Percentiles rank a stretch among this genome's conserved stretches.
These are phyloP conservation scores for Penaeus japonicus DNA, from an alignment of 1,140 invertebrate genomes.

Conservation along the genomic window DNA sequence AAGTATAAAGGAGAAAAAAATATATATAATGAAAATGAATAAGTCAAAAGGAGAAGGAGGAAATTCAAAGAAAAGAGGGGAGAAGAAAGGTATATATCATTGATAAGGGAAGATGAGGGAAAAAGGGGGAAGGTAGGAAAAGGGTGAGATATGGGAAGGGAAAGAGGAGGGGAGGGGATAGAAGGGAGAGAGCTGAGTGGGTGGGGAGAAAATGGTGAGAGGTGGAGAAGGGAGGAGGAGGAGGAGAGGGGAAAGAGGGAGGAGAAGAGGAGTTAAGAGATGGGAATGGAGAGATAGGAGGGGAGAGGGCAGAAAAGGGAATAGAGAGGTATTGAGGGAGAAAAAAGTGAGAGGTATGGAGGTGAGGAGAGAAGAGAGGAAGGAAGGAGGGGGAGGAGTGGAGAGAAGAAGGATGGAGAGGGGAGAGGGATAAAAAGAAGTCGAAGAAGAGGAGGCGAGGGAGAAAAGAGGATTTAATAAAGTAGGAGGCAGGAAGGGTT, in stretches of 20 bases:
- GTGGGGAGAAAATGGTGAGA: no score
- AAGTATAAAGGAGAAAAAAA: no score
- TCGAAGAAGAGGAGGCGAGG: no score
- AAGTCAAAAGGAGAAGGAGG: no score
- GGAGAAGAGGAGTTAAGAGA: background rate
- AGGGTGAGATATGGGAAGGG: background rate
- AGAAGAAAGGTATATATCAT: no score
- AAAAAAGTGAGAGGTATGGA: background rate
- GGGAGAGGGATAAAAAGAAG: no score
- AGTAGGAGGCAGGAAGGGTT: no score
- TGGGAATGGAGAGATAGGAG: background rate
- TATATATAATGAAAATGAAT: no score
- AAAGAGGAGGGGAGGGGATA: background rate
- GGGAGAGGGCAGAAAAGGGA: background rate
- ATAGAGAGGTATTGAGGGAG: background rate
- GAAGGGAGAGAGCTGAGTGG: background rate
- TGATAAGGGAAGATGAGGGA: slow-evolving; percentile 68
- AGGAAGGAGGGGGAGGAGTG: background rate
- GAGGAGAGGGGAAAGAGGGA: background rate
- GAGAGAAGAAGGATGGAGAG: no score
- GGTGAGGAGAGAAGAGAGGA: background rate
- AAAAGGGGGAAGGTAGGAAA: background rate
- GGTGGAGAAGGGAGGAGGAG: no score
- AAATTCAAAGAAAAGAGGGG: no score
- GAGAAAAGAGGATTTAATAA: no score